Percentiles rank a stretch among this genome's conserved stretches.
Evolutionary conservation across 1,140 invertebrate species (phyloP).

Genomic region (Laupala kohalensis): DNA sequence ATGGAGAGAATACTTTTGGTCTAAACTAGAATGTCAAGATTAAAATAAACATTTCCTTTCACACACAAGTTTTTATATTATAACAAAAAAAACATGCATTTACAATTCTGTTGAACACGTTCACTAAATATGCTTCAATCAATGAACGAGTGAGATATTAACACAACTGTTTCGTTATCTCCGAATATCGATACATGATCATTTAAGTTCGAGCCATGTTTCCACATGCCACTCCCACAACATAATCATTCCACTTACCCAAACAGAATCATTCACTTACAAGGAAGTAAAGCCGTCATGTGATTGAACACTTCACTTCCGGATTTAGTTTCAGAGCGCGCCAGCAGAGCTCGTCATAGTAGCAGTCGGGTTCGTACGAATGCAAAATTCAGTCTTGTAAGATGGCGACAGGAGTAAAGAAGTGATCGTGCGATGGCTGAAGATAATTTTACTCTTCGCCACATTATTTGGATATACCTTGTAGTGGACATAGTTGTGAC

Average conservation of each 20-base stretch:
- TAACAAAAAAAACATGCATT: too few species aligned
- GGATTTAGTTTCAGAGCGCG: neutral
- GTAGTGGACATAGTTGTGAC: neutral
- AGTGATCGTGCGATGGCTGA: conserved; percentile 1
- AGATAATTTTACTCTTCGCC: neutral
- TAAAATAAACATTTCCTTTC: too few species aligned
- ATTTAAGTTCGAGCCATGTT: too few species aligned
- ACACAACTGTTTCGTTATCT: too few species aligned
- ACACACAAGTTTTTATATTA: too few species aligned
- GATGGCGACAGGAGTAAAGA: conserved; percentile 1
- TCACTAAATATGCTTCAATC: too few species aligned
- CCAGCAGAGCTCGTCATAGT: neutral
- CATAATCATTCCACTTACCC: neutral
- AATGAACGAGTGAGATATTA: too few species aligned
- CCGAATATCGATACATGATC: too few species aligned
- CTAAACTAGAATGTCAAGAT: too few species aligned
- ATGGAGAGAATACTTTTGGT: too few species aligned
- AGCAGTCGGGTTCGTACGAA: neutral
- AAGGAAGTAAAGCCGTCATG: neutral
- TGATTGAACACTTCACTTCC: conserved; percentile 5
- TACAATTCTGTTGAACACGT: too few species aligned
- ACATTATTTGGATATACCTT: neutral
- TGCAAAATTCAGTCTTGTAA: conserved; percentile 4
- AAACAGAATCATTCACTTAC: neutral
- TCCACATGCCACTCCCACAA: neutral